A percentile compares a stretch with the other conserved stretches of the same genome.
Evolutionary conservation across 1,140 invertebrate species (phyloP).

Genomic region (Calycopis cecrops): DNA sequence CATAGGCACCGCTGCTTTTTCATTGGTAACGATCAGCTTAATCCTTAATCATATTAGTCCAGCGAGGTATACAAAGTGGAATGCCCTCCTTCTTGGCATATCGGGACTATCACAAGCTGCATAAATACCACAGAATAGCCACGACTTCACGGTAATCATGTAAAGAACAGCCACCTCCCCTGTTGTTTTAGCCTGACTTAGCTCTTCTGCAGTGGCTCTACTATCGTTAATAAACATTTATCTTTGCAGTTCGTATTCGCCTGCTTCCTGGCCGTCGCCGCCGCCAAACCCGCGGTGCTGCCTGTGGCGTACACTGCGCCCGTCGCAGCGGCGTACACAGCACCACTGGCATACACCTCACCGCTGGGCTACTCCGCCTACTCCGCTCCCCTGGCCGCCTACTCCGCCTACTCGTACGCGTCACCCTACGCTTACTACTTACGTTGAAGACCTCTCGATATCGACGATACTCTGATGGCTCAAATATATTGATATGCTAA

Average conservation of each 20-base stretch:
- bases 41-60: too few species aligned
- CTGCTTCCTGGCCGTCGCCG: conserved; percentile 58
- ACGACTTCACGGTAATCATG: too few species aligned
- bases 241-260: conserved; percentile 66
- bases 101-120: too few species aligned
- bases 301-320: conserved; percentile 41
- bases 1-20: too few species aligned
- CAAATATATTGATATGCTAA: conserved; percentile 10
- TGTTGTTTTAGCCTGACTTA: too few species aligned
- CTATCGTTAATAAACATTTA: conserved; percentile 25
- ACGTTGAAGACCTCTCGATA: conserved; percentile 17
- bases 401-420: conserved; percentile 49
- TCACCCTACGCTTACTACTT: conserved; percentile 48
- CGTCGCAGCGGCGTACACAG: conserved; percentile 45
- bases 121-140: too few species aligned
- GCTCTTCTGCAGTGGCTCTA: too few species aligned
- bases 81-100: too few species aligned
- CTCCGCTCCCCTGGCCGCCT: conserved; percentile 51
- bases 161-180: too few species aligned
- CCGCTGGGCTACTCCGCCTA: conserved; percentile 43
- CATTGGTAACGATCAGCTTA: too few species aligned
- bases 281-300: conserved; percentile 51
- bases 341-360: conserved; percentile 44
- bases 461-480: neutral
- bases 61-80: too few species aligned